Evolutionary conservation across 2,113 vertebrate species (phyloP).

Genomic region (Arvicanthis niloticus): DNA sequence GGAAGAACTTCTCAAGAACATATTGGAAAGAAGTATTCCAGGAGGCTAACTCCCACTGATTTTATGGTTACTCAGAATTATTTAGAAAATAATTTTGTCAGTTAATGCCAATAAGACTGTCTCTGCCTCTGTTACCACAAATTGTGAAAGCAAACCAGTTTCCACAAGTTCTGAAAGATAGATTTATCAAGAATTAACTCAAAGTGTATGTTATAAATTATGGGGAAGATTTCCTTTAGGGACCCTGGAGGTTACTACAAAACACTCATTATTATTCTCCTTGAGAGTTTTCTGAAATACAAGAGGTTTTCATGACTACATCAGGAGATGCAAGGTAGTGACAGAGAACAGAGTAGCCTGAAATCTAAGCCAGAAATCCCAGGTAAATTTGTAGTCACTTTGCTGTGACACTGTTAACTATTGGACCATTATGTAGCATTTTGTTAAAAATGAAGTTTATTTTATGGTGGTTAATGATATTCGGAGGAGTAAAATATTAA

Average conservation of each 20-base stretch:
- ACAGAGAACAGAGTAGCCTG: not conserved
- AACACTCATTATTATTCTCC: not conserved
- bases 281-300: not conserved
- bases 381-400: not conserved
- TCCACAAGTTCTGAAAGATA: not conserved
- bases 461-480: not conserved
- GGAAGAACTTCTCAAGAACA: not conserved
- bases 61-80: not conserved
- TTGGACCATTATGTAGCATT: not conserved
- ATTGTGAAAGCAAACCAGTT: not conserved
- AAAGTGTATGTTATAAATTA: not conserved
- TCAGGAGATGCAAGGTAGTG: not conserved
- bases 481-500: not conserved
- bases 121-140: not conserved
- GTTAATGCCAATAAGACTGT: slow-evolving; percentile 35
- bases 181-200: not conserved
- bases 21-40: not conserved
- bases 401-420: not conserved
- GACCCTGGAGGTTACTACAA: not conserved
- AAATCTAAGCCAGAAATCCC: not conserved
- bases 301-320: not conserved
- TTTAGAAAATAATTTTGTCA: slow-evolving; percentile 10
- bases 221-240: slow-evolving; percentile 25
- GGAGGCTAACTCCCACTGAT: not conserved
- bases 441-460: not conserved